A percentile compares a stretch with the other conserved stretches of the same genome.
These are phyloP conservation scores for Phycodurus eques DNA, from an alignment of 2,113 vertebrate genomes.

Conservation along the genomic window DNA sequence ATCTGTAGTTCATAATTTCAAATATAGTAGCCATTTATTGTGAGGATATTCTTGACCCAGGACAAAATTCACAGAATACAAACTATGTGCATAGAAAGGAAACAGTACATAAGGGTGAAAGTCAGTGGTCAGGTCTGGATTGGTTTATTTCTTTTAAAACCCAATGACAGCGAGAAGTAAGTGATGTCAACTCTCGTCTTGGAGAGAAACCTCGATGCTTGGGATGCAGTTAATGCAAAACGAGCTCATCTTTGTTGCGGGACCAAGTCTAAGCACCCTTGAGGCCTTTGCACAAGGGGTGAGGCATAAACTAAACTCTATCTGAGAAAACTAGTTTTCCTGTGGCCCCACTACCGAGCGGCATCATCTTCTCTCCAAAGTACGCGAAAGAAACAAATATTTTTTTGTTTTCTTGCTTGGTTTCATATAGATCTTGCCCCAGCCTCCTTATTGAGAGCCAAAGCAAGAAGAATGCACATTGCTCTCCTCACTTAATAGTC, in stretches of 20 bases:
- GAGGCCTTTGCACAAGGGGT: slow-evolving; percentile 28
- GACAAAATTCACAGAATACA: no score
- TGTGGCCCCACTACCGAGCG: slow-evolving; percentile 30
- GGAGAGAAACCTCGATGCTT: slow-evolving; percentile 36
- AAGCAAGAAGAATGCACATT: slow-evolving; percentile 4
- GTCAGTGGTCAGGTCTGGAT: no score
- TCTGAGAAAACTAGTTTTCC: slow-evolving; percentile 31
- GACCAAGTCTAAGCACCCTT: slow-evolving; percentile 40
- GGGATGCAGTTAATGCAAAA: slow-evolving; percentile 50
- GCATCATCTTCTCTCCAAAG: slow-evolving; percentile 31
- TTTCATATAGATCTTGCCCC: slow-evolving; percentile 26
- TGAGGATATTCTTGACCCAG: no score
- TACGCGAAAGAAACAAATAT: slow-evolving; percentile 21
- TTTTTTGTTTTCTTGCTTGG: slow-evolving; percentile 1
- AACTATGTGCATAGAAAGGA: no score
- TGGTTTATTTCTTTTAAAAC: slow-evolving; percentile 9
- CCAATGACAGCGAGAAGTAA: neutral
- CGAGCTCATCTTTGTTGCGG: slow-evolving; percentile 47
- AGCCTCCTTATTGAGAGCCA: slow-evolving; percentile 2
- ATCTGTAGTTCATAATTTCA: no score
- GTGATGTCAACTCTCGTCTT: neutral
- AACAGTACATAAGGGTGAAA: no score
- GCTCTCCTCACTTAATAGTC: slow-evolving; percentile 19
- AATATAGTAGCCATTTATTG: neutral
- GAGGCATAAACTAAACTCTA: slow-evolving; percentile 39